phyloP scores from a whole-genome alignment of 2,888 invertebrate species.

The Hydriomena furcata region DNA sequence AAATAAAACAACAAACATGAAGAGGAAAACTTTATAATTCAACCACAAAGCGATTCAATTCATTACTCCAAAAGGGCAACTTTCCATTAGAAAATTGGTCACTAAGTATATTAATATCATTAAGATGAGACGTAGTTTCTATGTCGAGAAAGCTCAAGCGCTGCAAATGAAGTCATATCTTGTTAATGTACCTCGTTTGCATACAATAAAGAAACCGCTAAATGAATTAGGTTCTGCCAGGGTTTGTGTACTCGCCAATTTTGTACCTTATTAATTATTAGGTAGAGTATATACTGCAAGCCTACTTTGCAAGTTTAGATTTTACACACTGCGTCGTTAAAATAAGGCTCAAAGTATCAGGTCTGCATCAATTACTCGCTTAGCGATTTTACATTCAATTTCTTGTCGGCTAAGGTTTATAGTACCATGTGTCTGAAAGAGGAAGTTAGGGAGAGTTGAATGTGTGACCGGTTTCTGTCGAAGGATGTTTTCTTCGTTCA shows the following conservation, averaged over 20 bases:
- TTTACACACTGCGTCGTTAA: neutral
- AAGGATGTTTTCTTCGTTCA: conserved; percentile 23
- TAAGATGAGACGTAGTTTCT: conserved; percentile 29
- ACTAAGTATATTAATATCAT: conserved; percentile 37
- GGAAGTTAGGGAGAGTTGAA: neutral
- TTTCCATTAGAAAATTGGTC: conserved; percentile 38
- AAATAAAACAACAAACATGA: conserved; percentile 1
- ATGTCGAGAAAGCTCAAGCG: conserved; percentile 24
- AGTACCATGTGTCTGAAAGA: neutral
- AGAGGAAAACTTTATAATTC: conserved; percentile 16
- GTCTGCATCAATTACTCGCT: neutral
- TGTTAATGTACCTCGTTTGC: conserved; percentile 48
- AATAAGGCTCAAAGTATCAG: conserved; percentile 3
- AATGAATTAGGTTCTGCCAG: conserved; percentile 41
- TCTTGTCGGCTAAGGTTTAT: neutral
- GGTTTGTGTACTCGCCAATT: conserved; percentile 1
- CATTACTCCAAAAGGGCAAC: conserved; percentile 23
- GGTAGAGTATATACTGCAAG: conserved; percentile 4
- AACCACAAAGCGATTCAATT: conserved; percentile 9
- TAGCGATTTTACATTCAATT: conserved; percentile 2
- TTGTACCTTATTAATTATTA: conserved; percentile 11
- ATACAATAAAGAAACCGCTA: conserved; percentile 55
- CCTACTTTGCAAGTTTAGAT: neutral
- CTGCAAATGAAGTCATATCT: conserved; percentile 49
- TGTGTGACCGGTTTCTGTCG: conserved; percentile 18